These are phyloP conservation scores for Bombus soroeensis DNA, from an alignment of 1,140 invertebrate genomes.

Conservation along the genomic window DNA sequence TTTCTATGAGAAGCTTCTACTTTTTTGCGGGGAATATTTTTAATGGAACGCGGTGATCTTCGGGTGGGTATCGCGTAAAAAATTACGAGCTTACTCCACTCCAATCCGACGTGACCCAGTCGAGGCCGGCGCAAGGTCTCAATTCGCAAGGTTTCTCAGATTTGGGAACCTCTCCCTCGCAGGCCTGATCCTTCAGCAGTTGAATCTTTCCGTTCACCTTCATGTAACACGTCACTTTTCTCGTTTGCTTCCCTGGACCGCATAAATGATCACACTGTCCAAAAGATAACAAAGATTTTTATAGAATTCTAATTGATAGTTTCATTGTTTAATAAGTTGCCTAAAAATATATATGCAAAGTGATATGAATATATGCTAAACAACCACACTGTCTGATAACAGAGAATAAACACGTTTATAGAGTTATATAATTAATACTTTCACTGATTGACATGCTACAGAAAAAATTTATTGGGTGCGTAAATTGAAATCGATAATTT, in stretches of 20 bases:
- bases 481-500: no score
- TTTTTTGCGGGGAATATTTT: background rate
- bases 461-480: no score
- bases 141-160: constrained; percentile 88
- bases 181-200: constrained; percentile 88
- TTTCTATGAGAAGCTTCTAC: background rate
- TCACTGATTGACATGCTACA: no score
- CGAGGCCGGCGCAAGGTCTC: constrained; percentile 94
- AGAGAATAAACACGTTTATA: background rate
- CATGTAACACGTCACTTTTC: constrained; percentile 89
- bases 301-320: background rate
- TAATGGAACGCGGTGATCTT: no score
- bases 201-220: constrained; percentile 87
- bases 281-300: background rate
- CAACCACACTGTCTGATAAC: background rate
- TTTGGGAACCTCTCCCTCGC: constrained; percentile 87
- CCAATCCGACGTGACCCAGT: constrained; percentile 95
- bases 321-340: background rate
- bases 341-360: no score
- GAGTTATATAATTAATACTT: no score
- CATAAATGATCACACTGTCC: constrained; percentile 93
- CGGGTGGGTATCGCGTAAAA: background rate
- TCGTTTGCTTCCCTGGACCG: constrained; percentile 90
- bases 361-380: no score
- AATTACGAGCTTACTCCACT: constrained; percentile 88